Base-by-base conservation (phyloP, 2,113 vertebrate genomes). In the Zapornia atra region DNA sequence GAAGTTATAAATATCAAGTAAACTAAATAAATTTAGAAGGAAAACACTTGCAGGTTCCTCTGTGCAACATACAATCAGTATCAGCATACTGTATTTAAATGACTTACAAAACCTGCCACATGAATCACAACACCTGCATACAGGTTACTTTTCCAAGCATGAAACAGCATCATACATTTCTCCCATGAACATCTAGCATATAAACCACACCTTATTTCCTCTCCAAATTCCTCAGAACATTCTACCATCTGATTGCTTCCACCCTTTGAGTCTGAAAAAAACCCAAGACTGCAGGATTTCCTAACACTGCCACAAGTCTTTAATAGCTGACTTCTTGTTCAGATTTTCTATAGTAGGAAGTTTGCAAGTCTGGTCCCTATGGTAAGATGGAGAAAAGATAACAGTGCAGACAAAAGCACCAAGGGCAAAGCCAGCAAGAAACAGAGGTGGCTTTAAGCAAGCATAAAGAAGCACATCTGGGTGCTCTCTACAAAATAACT, bases 341-440 rank as follows among this genome's bases (percentile, higher is more conserved):
- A 38, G 16, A 36, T 95, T 87, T 95, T 96, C 90, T 87, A 51
- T 33, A 82, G 82, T 9, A 92, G 82, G 79, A 97, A 95, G 89
- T 86, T 8, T 88, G 80, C 69, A 96, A 94, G 82, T 36, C 51
- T 90, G 60, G 77, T 94, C 93, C 87, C 85, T 87, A 92, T 69
- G 86, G 94, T 79, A 53, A 94, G 82, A 64, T 56, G 81, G 82
- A 88, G 91, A 88, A 96, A 86, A 79, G 63, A 82, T 53, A 68
- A 85, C 59, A 53, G 31, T 75, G 36, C 44, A 94, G 83, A 93
- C 83, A 96, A 94, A 96, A 86, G 44, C 36, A 79, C 25, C 20
- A 69, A 24, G 31, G 63, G 48, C 56, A 81, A 89, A 96, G 71
- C 75, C 81, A 57, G 34, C 29, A 73, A 82, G 76, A 94, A 87